Evolutionary conservation across 2,888 invertebrate genomes (phyloP).

Genomic region (Hanleya hanleyi): DNA sequence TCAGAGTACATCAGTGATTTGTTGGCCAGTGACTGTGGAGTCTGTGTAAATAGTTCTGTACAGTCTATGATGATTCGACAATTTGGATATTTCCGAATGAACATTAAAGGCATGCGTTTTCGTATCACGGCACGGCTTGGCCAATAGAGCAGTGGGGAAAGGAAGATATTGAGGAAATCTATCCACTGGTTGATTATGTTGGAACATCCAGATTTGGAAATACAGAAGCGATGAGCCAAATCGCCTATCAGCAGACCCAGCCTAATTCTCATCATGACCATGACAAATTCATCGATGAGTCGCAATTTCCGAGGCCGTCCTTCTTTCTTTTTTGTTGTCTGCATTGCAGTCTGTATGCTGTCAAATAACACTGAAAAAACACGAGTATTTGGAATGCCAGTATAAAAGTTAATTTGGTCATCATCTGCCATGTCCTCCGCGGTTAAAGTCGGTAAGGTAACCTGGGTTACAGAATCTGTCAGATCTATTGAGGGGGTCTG

Average conservation of each 20-base stretch:
- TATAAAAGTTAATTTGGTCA: too few species aligned
- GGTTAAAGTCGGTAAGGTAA: too few species aligned
- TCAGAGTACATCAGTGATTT: slow-evolving; percentile 27
- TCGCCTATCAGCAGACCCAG: neutral
- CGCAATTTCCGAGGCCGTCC: neutral
- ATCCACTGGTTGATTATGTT: slow-evolving; percentile 6
- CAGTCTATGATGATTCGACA: slow-evolving; percentile 41
- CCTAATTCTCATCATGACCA: neutral
- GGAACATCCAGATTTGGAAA: slow-evolving; percentile 2
- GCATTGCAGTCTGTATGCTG: too few species aligned
- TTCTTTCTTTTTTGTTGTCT: too few species aligned
- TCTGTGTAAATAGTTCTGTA: slow-evolving; percentile 38
- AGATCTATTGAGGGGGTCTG: too few species aligned
- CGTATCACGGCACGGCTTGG: neutral
- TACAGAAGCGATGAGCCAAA: slow-evolving; percentile 1
- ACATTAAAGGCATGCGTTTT: slow-evolving; percentile 27
- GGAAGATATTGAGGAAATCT: neutral
- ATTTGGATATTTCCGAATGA: slow-evolving; percentile 27
- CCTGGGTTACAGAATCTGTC: too few species aligned
- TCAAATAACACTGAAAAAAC: too few species aligned
- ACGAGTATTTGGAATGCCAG: too few species aligned
- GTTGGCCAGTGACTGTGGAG: slow-evolving; percentile 21
- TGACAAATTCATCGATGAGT: neutral
- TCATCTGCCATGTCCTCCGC: too few species aligned
- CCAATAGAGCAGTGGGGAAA: slow-evolving; percentile 3